These are phyloP conservation scores for Yponomeuta cagnagella DNA, from an alignment of 2,888 invertebrate genomes.

Conservation along the genomic window DNA sequence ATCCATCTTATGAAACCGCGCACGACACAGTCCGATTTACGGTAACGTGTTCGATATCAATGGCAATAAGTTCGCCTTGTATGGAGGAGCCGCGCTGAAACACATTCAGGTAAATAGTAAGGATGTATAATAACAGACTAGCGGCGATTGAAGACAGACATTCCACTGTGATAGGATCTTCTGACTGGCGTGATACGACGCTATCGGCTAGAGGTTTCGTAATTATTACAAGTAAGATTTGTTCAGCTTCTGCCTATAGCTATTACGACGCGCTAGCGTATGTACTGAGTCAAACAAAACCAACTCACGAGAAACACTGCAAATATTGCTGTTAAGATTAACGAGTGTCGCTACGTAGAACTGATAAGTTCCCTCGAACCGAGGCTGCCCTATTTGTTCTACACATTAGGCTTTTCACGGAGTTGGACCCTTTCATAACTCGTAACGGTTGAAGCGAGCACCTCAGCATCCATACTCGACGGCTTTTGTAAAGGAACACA, in stretches of 20 bases:
- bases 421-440: slow-evolving; percentile 23
- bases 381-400: slow-evolving; percentile 29
- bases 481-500: slow-evolving; percentile 19
- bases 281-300: neutral
- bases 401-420: slow-evolving; percentile 26
- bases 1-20: slow-evolving; percentile 54
- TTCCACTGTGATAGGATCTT: slow-evolving; percentile 30
- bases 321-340: slow-evolving; percentile 20
- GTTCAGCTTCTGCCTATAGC: slow-evolving; percentile 13
- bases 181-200: slow-evolving; percentile 12
- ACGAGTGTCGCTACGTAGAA: slow-evolving; percentile 20
- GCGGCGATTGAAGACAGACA: slow-evolving; percentile 31
- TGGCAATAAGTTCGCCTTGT: slow-evolving; percentile 45
- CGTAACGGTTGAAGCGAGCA: slow-evolving; percentile 25
- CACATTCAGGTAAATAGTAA: slow-evolving; percentile 23
- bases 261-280: neutral
- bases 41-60: slow-evolving; percentile 52
- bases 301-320: slow-evolving; percentile 13
- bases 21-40: slow-evolving; percentile 50
- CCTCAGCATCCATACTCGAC: slow-evolving; percentile 32
- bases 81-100: slow-evolving; percentile 28
- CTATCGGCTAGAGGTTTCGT: slow-evolving; percentile 14
- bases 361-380: slow-evolving; percentile 23
- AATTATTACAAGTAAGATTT: slow-evolving; percentile 18
- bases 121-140: slow-evolving; percentile 32